Evolutionary conservation across 2,888 invertebrate species (phyloP), one percentile per base, ranked within the genome.

Genomic region (Cremastinae sp.): DNA sequence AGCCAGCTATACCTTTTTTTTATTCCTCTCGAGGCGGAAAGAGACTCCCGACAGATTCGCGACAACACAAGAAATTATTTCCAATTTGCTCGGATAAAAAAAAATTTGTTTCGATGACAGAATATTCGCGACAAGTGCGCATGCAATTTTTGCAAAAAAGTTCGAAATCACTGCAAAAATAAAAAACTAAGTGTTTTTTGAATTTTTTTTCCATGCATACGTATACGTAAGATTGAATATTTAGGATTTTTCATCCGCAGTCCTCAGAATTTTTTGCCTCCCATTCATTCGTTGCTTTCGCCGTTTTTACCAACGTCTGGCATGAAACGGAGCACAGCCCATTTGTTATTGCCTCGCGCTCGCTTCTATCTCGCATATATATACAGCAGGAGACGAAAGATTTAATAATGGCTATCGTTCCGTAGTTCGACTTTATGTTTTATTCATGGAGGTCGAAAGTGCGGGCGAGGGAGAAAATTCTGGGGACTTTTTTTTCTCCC

Each of bases 391-490:
- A 58, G 47, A 72, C 58, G 59, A 59, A 64, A 64, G 47, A 72
- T 73, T 72, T 64, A 58, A 76, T 59, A 73, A 76, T 73, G 45
- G 45, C 64, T 62, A 76, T 76, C 37, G 51, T 43, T 28, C 43
- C 49, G 16, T 16, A 43, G 56, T 49, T 10, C 39, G 49, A 12
- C 39, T 53, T 14, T 1, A 61, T 72, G 62, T 58, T 68, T 75
- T 72, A 75, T 75, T 75, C 72, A 75, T 64, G 58, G 43, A 39
- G 28, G 16, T 10, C 55, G 58, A n/a, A n/a, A n/a, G n/a, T n/a
- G 20, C 51, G 59, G 53, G 16, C 22, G 10, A 10, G 37, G 49
- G 8, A 14, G 43, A 37, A 43, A 71, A 58, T 55, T 10, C n/a
- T 56, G 43, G 55, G 47, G 12, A 74, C 53, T 39, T 56, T 51